These are phyloP conservation scores for Plagodis dolabraria DNA, from an alignment of 2,888 invertebrate species.

Conservation along the genomic window DNA sequence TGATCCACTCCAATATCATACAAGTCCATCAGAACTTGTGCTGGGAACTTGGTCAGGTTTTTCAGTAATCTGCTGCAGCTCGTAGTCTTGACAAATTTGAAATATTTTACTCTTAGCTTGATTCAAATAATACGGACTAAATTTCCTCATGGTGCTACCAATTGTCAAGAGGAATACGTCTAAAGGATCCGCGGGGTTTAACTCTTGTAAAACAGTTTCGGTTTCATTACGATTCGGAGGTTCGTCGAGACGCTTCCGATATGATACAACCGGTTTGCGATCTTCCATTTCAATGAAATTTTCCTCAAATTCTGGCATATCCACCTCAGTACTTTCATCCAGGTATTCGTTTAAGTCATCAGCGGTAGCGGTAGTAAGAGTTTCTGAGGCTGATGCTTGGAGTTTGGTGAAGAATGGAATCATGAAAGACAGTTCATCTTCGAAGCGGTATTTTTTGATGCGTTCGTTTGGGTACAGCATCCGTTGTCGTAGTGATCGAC, in stretches of 20 bases:
- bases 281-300: conserved; percentile 12
- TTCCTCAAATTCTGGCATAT: conserved; percentile 26
- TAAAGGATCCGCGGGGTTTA: conserved; percentile 30
- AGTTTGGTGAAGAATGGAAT: conserved; percentile 57
- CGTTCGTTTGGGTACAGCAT: conserved; percentile 54
- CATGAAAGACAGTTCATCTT: conserved; percentile 68
- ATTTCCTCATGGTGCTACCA: conserved; percentile 67
- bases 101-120: conserved; percentile 78
- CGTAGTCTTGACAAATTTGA: conserved; percentile 75
- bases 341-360: conserved; percentile 23
- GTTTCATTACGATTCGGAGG: conserved; percentile 16
- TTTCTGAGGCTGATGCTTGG: conserved; percentile 5
- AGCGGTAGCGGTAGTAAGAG: not conserved
- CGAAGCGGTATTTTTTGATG: conserved; percentile 71
- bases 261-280: conserved; percentile 15
- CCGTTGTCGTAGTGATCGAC: conserved; percentile 61
- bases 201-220: conserved; percentile 20
- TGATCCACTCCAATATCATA: no score
- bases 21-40: no score
- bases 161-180: conserved; percentile 68
- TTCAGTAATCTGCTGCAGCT: conserved; percentile 61
- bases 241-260: conserved; percentile 25
- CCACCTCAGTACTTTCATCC: conserved; percentile 18
- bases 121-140: conserved; percentile 70
- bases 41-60: conserved; percentile 2